Percentiles rank a stretch among this genome's conserved stretches.
phyloP scores from a whole-genome alignment of 2,888 invertebrate species.

The Andrena camellia region DNA sequence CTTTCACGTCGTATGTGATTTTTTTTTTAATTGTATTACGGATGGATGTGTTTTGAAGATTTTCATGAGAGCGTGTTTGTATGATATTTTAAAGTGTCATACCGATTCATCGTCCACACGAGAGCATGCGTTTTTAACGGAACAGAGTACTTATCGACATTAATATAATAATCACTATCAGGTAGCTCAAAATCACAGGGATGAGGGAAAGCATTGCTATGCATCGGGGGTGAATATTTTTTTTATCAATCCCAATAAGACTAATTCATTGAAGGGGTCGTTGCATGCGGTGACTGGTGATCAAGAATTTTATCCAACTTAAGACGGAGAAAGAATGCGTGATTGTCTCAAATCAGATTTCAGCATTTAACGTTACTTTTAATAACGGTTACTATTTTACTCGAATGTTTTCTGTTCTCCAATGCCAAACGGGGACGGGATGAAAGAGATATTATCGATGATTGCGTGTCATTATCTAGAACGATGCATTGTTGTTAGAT shows the following conservation, averaged over 20 bases:
- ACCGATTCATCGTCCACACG: conserved; percentile 30
- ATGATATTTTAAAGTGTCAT: conserved; percentile 44
- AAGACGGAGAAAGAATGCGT: conserved; percentile 39
- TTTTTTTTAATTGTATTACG: conserved; percentile 64
- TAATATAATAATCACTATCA: conserved; percentile 49
- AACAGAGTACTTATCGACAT: conserved; percentile 61
- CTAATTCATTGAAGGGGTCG: conserved; percentile 33
- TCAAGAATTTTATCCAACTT: conserved; percentile 59
- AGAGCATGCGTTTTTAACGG: conserved; percentile 49
- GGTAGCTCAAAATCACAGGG: conserved; percentile 30
- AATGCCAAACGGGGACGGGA: conserved; percentile 14
- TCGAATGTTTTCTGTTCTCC: conserved; percentile 42
- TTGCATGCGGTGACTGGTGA: conserved; percentile 33
- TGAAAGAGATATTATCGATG: conserved; percentile 17
- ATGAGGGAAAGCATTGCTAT: conserved; percentile 11
- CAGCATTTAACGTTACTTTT: conserved; percentile 37
- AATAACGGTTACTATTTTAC: conserved; percentile 28
- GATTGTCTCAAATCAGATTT: conserved; percentile 30
- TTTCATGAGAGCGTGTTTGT: conserved; percentile 38
- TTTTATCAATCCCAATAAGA: conserved; percentile 53
- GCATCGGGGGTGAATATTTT: conserved; percentile 20
- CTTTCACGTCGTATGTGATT: conserved; percentile 59
- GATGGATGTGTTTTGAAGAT: conserved; percentile 47
- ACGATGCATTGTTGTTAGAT: conserved; percentile 33
- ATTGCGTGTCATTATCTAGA: conserved; percentile 30